Conservation (phyloP, 2,113 vertebrate genomes). For the Chiloscyllium plagiosum region DNA sequence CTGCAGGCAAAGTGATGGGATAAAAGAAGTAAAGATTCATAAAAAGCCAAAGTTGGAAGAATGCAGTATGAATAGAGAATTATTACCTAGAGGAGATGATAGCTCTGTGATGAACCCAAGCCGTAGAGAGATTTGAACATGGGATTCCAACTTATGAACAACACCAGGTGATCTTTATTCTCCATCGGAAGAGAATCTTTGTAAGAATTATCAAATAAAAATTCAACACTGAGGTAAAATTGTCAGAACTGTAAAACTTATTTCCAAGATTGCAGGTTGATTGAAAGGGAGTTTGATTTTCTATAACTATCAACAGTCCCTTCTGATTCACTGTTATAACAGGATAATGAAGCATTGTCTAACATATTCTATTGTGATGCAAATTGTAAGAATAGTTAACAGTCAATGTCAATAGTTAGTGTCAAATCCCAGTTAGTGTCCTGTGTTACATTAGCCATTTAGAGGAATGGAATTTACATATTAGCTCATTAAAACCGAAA, state of each 20-base stretch:
- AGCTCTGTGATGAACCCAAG: not conserved
- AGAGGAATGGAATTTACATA: not conserved
- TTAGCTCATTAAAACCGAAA: too few relatives aligned
- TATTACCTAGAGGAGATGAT: not conserved
- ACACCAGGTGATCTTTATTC: not conserved
- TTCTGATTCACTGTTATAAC: not conserved
- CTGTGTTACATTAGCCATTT: not conserved
- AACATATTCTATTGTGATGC: not conserved
- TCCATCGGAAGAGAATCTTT: not conserved
- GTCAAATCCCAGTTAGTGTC: not conserved
- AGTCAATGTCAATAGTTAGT: not conserved
- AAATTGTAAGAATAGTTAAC: not conserved
- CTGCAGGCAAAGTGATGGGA: not conserved
- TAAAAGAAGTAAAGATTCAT: not conserved
- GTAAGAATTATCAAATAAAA: not conserved
- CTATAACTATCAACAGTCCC: not conserved
- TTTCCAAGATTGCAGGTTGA: not conserved
- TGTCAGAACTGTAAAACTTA: not conserved
- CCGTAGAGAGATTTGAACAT: not conserved
- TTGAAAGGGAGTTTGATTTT: not conserved
- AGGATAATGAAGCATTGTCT: not conserved
- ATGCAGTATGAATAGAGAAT: not conserved
- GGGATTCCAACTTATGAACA: not conserved
- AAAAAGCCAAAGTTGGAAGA: not conserved
- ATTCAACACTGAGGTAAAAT: not conserved